Percentiles rank a stretch among this genome's conserved stretches.
Conservation (phyloP, 2,888 invertebrate genomes). For the Sicus ferrugineus region DNA sequence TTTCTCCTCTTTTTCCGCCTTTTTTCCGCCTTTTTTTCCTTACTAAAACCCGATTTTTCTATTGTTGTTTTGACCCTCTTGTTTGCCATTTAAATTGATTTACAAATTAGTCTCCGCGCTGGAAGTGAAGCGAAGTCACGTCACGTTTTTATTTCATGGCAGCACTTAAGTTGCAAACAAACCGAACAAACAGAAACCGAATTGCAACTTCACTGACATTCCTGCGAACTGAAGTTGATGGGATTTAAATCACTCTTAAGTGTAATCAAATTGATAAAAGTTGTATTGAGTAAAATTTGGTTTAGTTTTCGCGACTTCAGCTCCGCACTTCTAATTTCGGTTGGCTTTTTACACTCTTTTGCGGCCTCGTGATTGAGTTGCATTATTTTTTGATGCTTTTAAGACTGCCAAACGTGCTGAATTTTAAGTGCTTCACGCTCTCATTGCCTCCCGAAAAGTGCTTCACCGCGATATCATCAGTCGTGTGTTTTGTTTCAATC, state of each 20-base stretch:
- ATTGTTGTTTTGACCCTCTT: conserved; percentile 13
- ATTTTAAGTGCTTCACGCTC: too few relatives aligned
- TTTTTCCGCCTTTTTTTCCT: neutral
- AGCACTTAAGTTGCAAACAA: neutral
- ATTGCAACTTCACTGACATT: neutral
- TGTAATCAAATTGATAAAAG: conserved; percentile 25
- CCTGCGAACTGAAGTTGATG: neutral
- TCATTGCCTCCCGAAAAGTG: too few relatives aligned
- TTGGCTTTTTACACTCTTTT: too few relatives aligned
- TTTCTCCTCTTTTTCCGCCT: neutral
- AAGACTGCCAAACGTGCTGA: too few relatives aligned
- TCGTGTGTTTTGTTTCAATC: too few relatives aligned
- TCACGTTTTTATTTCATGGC: neutral
- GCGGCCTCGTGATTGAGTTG: too few relatives aligned
- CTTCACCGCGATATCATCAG: too few relatives aligned
- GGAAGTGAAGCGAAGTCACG: conserved; percentile 22
- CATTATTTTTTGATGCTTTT: too few relatives aligned
- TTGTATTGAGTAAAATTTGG: too few relatives aligned
- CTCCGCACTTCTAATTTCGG: too few relatives aligned
- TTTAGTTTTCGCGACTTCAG: too few relatives aligned
- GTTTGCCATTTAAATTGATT: conserved; percentile 27
- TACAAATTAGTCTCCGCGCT: conserved; percentile 23
- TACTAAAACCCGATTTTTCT: too few relatives aligned
- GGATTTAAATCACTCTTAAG: neutral
- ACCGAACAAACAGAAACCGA: neutral